phyloP scores from a whole-genome alignment of 2,888 invertebrate genomes.

The Oligia latruncula region DNA sequence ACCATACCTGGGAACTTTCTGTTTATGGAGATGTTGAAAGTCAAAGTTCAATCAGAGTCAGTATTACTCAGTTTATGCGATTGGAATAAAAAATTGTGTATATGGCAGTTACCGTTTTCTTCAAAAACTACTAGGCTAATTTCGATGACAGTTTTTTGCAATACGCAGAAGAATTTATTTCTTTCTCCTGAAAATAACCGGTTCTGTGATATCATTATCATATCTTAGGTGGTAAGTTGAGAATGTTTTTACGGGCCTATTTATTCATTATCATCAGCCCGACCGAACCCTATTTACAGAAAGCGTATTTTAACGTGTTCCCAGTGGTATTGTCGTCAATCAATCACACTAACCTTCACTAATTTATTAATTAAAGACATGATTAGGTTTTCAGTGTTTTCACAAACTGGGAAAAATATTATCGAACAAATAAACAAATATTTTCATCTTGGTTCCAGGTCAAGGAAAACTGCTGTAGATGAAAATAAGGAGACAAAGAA shows the following conservation, averaged over 20 bases:
- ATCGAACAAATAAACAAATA: neutral
- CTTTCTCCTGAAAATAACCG: neutral
- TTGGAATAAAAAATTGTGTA: neutral
- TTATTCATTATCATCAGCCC: neutral
- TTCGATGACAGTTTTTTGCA: neutral
- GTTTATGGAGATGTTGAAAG: neutral
- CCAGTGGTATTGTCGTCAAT: neutral
- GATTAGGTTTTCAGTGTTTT: neutral
- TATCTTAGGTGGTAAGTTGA: neutral
- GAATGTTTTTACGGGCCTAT: neutral
- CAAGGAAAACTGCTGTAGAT: constrained; percentile 76
- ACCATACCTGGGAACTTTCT: neutral
- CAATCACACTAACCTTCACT: neutral
- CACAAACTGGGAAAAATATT: neutral
- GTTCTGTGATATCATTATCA: too few species aligned
- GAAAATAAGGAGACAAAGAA: constrained; percentile 73
- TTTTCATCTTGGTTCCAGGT: constrained; percentile 71
- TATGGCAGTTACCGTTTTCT: neutral
- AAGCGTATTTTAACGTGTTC: neutral
- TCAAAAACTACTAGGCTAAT: neutral
- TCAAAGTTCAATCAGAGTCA: neutral
- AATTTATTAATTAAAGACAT: neutral
- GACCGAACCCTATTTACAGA: neutral
- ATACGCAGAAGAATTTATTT: neutral
- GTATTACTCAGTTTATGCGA: neutral